Conservation (phyloP, 2,888 invertebrate genomes). For the Camptogramma bilineatum region DNA sequence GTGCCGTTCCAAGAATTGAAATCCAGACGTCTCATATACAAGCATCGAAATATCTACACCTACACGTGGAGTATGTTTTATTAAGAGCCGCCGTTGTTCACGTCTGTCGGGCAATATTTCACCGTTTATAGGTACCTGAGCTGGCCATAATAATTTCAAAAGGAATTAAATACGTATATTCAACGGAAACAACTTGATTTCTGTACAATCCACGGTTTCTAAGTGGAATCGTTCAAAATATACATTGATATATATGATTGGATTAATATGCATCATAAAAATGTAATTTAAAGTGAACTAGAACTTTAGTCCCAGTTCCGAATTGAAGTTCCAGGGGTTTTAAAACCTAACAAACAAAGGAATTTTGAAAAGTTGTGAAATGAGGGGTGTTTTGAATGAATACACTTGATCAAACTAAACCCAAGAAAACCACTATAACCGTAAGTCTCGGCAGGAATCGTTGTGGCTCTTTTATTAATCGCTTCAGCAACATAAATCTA, state of each 20-base stretch:
- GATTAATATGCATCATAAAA: no score
- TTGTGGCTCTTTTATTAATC: constrained; percentile 11
- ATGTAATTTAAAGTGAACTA: no score
- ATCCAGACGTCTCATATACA: neutral
- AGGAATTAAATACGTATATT: constrained; percentile 4
- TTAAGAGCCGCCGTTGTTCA: constrained; percentile 18
- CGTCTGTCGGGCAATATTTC: constrained; percentile 1
- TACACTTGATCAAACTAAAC: constrained; percentile 4
- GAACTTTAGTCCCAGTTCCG: no score
- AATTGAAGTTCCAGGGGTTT: no score
- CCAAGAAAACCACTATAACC: constrained; percentile 2
- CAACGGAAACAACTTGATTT: neutral
- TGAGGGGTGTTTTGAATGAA: neutral
- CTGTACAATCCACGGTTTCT: neutral
- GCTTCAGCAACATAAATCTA: constrained; percentile 15
- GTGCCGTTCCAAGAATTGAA: constrained; percentile 8
- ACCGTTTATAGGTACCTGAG: constrained; percentile 12
- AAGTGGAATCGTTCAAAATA: neutral
- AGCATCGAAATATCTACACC: neutral
- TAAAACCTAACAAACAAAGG: neutral
- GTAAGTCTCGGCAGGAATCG: constrained; percentile 9
- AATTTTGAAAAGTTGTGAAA: neutral
- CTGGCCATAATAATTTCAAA: constrained; percentile 4
- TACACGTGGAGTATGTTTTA: neutral
- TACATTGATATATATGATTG: no score